Conservation (phyloP, 2,113 vertebrate genomes). For the Phylloscopus trochilus region DNA sequence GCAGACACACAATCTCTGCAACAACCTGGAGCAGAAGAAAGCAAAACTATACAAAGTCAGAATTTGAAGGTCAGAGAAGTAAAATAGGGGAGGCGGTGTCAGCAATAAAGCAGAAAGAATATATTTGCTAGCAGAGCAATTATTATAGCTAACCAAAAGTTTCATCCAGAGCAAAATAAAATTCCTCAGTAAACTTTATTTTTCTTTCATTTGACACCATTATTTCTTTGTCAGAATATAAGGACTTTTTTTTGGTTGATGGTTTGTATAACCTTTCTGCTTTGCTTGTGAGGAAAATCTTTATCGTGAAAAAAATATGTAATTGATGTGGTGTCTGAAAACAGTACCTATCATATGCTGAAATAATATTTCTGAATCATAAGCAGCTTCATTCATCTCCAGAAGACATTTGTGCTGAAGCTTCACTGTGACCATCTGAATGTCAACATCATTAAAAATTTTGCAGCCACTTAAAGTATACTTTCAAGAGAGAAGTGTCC, state of each 20-base stretch:
- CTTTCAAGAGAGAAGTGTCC: neutral
- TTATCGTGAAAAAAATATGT: neutral
- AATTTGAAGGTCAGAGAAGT: neutral
- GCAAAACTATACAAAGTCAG: neutral
- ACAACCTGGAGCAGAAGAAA: neutral
- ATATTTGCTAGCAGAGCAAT: neutral
- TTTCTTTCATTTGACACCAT: neutral
- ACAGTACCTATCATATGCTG: neutral
- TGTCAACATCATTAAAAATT: neutral
- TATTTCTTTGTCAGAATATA: neutral
- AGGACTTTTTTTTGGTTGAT: neutral
- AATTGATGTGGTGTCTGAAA: neutral
- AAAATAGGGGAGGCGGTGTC: neutral
- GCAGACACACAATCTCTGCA: neutral
- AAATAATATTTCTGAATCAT: constrained; percentile 15
- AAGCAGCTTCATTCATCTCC: constrained; percentile 15
- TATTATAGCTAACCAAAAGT: neutral
- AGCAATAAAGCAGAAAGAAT: neutral
- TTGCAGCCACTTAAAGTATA: neutral
- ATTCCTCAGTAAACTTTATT: neutral
- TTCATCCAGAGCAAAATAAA: neutral
- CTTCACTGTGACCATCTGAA: neutral
- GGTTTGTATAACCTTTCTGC: neutral
- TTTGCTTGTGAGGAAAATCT: neutral
- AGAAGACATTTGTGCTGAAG: neutral